Evolutionary conservation across 2,113 vertebrate genomes (phyloP), one percentile per base, ranked within the genome.

Genomic region (Crypturellus undulatus): DNA sequence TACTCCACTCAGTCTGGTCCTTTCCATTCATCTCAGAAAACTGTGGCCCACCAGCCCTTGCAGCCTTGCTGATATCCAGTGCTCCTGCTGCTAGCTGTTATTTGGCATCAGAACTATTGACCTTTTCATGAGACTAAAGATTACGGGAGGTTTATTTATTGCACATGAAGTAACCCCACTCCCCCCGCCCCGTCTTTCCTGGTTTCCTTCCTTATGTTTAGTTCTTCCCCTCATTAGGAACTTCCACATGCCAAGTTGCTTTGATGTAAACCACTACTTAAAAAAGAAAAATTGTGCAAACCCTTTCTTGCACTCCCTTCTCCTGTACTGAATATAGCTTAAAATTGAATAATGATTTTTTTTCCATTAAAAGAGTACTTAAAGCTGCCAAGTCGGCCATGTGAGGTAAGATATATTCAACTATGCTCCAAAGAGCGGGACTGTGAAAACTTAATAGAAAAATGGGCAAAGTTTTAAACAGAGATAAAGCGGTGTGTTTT

Each of bases 121-220:
- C 82, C 54, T 80, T 93, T 88, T 80, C 59, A 77, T 1, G 9
- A 80, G 51, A 93, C 73, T 34, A 12, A 89, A 79, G 80, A 91
- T 77, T 71, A 92, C 56, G 38, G 60, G 38, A 92, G 45, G 28
- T 94, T 93, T 76, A 84, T 95, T 94, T 95, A 88, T 82, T 77
- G 77, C 70, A 81, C 40, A 81, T 60, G 62, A 89, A 91, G 77
- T 84, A 93, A 92, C 65, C 52, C n/a, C 34, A 78, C 9, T 5
- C 34, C 64, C 85, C 42, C 36, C 0, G 0, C 24, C 24, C 69
- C 79, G 14, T 80, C 94, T 95, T 86, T 92, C 68, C 83, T 89
- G 28, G 13, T 94, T 92, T 94, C 34, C 56, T 91, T 93, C 78
- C 86, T 90, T 75, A 30, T 7, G 3, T 49, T 93, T 90, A 51